Evolutionary conservation across 2,113 vertebrate species (phyloP).

Genomic region (Sinocyclocheilus grahami): DNA sequence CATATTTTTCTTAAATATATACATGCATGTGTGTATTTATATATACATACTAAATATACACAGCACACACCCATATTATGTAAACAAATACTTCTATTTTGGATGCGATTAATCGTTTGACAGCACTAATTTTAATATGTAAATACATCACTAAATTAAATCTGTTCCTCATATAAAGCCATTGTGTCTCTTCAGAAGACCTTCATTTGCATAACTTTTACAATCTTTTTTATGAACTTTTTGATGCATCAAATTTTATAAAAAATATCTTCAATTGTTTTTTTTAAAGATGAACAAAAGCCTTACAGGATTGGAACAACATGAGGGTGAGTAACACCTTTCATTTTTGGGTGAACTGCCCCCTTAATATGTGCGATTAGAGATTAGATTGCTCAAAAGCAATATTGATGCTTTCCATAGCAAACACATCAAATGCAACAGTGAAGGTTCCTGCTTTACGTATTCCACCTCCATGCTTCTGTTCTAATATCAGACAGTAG

Average conservation of each 20-base stretch:
- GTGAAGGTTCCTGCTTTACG: neutral
- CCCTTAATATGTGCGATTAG: neutral
- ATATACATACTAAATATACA: too few relatives aligned
- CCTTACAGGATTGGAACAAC: neutral
- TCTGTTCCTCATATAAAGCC: neutral
- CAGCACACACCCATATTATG: too few relatives aligned
- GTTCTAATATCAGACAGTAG: constrained; percentile 11
- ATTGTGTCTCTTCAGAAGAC: neutral
- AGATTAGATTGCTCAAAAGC: neutral
- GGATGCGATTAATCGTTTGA: too few relatives aligned
- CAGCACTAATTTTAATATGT: neutral
- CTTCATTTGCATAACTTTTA: neutral
- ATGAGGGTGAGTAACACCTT: neutral
- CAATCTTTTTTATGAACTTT: neutral
- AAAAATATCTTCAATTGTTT: neutral
- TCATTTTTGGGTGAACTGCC: neutral
- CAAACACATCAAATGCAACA: neutral
- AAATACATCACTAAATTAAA: neutral
- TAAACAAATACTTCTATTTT: too few relatives aligned
- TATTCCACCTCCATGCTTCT: neutral
- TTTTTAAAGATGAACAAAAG: neutral
- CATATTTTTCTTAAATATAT: too few relatives aligned
- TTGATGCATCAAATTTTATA: neutral
- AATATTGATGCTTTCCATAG: neutral
- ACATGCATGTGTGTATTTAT: too few relatives aligned